Base-by-base conservation (phyloP, 2,888 invertebrate species). In the Prenolepis imparis region DNA sequence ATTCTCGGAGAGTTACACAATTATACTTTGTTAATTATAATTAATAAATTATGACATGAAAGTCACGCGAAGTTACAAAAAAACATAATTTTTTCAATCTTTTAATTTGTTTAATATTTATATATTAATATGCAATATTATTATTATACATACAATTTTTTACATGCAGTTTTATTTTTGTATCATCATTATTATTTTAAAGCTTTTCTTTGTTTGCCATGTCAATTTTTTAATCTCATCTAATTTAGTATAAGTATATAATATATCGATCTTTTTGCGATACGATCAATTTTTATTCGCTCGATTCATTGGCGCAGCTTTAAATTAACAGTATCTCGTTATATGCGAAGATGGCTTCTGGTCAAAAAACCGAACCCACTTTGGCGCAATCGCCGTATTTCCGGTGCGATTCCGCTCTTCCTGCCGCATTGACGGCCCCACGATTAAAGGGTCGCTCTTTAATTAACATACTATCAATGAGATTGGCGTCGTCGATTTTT, bases 391-490 rank as follows among this genome's bases (percentile, higher is more conserved):
- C 82, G 78, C 83, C 86, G 81, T 75, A 66, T 82, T 89, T 85
- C 87, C 89, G 81, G 70, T 57, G 73, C 41, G 77, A 86, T 81
- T 63, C 18, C 73, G 57, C 36, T 44, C 70, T 89, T 89, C 86
- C 85, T 84, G 84, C 28, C 41, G 1, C 68, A 72, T 82, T 41
- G 66, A 83, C 70, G 61, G 82, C 39, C 59, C 28, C 68, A 57
- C 57, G 74, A 74, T 66, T 57, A 59, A 75, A 57, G 41, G 41
- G 21, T 59, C 32, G 59, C 44, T 72, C 44, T 72, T 70, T 78
- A 59, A 78, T 68, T 57, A 67, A n/a, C n/a, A 36, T 36, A 11
- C 39, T 52, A 21, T 21, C 75, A n/a, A 15, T 24, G 39, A 52
- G 8, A 75, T 39, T 64, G 15, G 11, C 32, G 15, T 28, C 21